Evolutionary conservation across 2,113 vertebrate genomes (phyloP).

Genomic region (Sturnus vulgaris): DNA sequence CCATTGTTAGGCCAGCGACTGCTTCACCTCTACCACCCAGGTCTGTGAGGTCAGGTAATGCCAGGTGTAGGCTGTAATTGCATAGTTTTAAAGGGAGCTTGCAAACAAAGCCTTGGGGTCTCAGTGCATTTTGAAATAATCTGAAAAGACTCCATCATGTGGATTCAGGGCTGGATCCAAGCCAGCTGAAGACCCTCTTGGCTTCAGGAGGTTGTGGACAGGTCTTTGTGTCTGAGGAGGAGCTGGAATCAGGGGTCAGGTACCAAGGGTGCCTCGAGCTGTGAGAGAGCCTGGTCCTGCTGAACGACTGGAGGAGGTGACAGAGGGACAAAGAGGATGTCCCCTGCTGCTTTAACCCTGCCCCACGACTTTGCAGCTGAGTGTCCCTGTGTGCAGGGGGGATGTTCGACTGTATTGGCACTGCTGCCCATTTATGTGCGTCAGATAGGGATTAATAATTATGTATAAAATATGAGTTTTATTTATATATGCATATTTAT

Average conservation of each 20-base stretch:
- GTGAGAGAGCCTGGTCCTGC: not conserved
- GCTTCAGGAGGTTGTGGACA: not conserved
- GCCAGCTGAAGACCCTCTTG: not conserved
- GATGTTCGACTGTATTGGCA: not conserved
- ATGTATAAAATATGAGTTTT: not conserved
- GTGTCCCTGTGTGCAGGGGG: not conserved
- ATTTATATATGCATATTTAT: not conserved
- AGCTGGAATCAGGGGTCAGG: not conserved
- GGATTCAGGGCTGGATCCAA: not conserved
- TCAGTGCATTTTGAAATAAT: not conserved
- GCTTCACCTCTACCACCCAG: not conserved
- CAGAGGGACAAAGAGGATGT: not conserved
- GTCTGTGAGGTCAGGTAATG: not conserved
- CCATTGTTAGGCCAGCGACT: not conserved
- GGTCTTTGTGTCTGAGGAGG: not conserved
- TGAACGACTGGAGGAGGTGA: not conserved
- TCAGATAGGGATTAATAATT: not conserved
- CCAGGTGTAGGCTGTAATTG: not conserved
- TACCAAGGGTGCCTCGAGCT: not conserved
- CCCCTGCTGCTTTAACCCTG: not conserved
- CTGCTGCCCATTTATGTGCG: not conserved
- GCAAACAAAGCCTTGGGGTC: not conserved
- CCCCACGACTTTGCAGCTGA: not conserved
- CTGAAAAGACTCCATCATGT: not conserved
- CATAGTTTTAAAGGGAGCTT: not conserved